phyloP scores from a whole-genome alignment of 2,797 vertebrate genomes.

The Melanotaenia maccullochi region DNA sequence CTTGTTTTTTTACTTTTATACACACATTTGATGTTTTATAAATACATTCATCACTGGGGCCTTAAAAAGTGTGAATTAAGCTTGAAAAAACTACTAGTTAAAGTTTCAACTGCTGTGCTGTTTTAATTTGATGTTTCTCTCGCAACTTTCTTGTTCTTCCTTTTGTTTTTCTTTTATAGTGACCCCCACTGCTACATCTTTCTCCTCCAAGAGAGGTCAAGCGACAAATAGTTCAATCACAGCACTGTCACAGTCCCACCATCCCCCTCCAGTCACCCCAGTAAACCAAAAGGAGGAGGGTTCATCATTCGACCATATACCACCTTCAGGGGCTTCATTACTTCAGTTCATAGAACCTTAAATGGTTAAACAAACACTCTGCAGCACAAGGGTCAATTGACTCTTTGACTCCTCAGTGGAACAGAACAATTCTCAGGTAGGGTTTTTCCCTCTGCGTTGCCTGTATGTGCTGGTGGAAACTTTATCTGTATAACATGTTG shows the following conservation, averaged over 20 bases:
- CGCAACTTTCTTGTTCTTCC: slow-evolving; percentile 6
- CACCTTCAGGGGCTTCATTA: slow-evolving; percentile 90
- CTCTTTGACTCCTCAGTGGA: slow-evolving; percentile 78
- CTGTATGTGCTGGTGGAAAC: slow-evolving; percentile 34
- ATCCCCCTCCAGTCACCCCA: slow-evolving; percentile 57
- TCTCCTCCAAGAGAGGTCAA: slow-evolving; percentile 90
- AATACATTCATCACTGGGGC: slow-evolving; percentile 25
- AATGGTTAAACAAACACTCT: slow-evolving; percentile 92
- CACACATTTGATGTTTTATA: slow-evolving; percentile 59
- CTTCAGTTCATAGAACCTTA: slow-evolving; percentile 89
- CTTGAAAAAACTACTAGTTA: slow-evolving; percentile 2
- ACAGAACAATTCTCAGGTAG: slow-evolving; percentile 6
- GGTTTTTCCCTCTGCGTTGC: slow-evolving; percentile 23
- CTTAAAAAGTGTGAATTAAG: slow-evolving; percentile 3
- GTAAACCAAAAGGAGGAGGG: slow-evolving; percentile 65
- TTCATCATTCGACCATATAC: slow-evolving; percentile 93
- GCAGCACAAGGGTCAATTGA: slow-evolving; percentile 89
- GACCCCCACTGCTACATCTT: slow-evolving; percentile 83
- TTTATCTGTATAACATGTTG: slow-evolving; percentile 38
- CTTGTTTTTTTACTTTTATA: slow-evolving; percentile 34
- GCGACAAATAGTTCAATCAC: slow-evolving; percentile 96
- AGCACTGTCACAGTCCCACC: slow-evolving; percentile 87
- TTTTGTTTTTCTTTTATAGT: slow-evolving; percentile 46
- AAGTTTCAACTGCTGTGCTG: neutral
- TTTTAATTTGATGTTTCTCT: slow-evolving; percentile 77